Evolutionary conservation across 2,113 vertebrate genomes (phyloP).

Genomic region (Oreamnos americanus): DNA sequence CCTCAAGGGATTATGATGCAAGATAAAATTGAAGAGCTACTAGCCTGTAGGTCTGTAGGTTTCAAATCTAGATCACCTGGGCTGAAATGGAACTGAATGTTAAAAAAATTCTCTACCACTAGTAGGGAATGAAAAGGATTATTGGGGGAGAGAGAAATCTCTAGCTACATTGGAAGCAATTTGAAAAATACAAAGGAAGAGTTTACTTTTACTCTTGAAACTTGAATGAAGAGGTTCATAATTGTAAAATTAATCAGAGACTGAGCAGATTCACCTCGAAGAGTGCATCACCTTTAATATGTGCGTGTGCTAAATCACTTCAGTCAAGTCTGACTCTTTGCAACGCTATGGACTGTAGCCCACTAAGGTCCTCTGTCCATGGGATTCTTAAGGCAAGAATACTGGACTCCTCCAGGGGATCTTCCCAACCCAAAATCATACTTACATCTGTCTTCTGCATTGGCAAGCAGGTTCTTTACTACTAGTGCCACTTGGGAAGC

Average conservation of each 20-base stretch:
- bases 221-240: neutral
- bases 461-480: neutral
- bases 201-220: neutral
- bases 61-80: neutral
- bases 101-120: neutral
- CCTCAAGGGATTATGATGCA: neutral
- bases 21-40: neutral
- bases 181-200: neutral
- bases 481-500: neutral
- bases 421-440: neutral
- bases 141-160: neutral
- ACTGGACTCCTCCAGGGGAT: neutral
- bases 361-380: neutral
- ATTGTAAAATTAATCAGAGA: neutral
- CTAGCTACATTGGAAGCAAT: neutral
- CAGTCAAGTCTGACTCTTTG: neutral
- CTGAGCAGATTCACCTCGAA: neutral
- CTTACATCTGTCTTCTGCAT: neutral
- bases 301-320: neutral
- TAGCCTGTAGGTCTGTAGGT: neutral
- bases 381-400: neutral
- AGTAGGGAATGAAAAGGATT: neutral
- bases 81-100: neutral
- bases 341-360: neutral
- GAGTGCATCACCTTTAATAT: neutral